Base-by-base conservation (phyloP, 35 echinoderm and acorn worm species). In the Apostichopus japonicus region DNA sequence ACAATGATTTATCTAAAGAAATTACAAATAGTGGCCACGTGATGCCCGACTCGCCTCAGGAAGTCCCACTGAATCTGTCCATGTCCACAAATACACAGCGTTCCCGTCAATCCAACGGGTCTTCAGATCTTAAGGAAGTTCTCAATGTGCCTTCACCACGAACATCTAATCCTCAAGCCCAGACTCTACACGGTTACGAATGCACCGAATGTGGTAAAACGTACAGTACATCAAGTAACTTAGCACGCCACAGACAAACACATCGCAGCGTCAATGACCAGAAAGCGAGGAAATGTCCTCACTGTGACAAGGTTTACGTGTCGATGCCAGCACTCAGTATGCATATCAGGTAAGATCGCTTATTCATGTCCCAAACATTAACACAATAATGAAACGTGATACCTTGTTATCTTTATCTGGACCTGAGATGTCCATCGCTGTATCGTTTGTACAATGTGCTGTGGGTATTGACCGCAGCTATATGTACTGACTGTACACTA, bases 271-370 rank as follows among this genome's bases (percentile, higher is more conserved):
- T 99, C 10, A 96, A 94, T 24, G 97, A 99, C 77, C 95, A 99
- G 56, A 99, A 99, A 82, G 97, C 97, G 10, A 73, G 95, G 10
- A 96, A 99, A 59, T 99, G 97, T 71, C 97, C 97, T 7, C 95
- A 99, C 21, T 99, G 97, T 93, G 97, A 99, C 33, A 99, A 99
- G 53, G 95, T 99, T 57, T 99, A 99, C 90, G 97, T 99, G 11
- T 99, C 97, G n/a, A 99, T 99, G 97, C 97, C 97, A 78, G 97
- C 97, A 79, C 93, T 99, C 14, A 96, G 95, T 65, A 99, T 99
- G 97, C 97, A 99, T 54, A 99, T 99, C 77, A 96, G 97, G 97
- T 99, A 93, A 79, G 86, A 15, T 86, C 25, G 15, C 13, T 52
- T 44, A 61, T 61, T 61, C 57, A 61, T 61, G 7, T 44, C 33